phyloP scores from a whole-genome alignment of 1,140 invertebrate genomes.

The Drosophila nigromelanica region DNA sequence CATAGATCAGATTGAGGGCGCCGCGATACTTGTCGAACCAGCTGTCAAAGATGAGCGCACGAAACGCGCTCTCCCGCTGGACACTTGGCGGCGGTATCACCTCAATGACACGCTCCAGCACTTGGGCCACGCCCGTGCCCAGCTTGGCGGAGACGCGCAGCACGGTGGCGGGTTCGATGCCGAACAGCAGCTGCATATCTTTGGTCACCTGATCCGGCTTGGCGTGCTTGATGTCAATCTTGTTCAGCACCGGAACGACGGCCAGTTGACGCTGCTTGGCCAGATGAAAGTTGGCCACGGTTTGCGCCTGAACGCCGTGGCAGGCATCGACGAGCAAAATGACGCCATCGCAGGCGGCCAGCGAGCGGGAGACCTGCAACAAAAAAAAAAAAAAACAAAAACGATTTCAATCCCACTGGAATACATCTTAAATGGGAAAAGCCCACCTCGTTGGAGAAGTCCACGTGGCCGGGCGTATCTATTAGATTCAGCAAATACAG shows the following conservation, averaged over 20 bases:
- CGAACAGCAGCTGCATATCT: slow-evolving; percentile 94
- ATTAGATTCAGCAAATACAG: slow-evolving; percentile 97
- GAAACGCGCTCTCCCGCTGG: slow-evolving; percentile 87
- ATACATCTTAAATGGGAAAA: background rate
- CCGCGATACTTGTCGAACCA: slow-evolving; percentile 96
- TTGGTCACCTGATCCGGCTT: slow-evolving; percentile 91
- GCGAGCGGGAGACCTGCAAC: slow-evolving; percentile 89
- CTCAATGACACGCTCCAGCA: slow-evolving; percentile 91
- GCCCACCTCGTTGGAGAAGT: slow-evolving; percentile 97
- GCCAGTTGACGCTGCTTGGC: slow-evolving; percentile 92
- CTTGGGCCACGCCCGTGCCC: slow-evolving; percentile 90
- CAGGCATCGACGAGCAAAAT: slow-evolving; percentile 98
- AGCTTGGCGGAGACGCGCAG: slow-evolving; percentile 95
- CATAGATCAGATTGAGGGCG: slow-evolving; percentile 91
- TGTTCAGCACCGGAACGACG: slow-evolving; percentile 97
- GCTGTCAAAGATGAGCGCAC: slow-evolving; percentile 95
- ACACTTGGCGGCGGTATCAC: slow-evolving; percentile 91
- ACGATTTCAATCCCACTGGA: background rate
- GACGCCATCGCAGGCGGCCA: slow-evolving; percentile 97
- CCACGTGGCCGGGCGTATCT: slow-evolving; percentile 99
- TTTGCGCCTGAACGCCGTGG: slow-evolving; percentile 98
- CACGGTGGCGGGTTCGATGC: slow-evolving; percentile 89
- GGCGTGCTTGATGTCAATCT: slow-evolving; percentile 97
- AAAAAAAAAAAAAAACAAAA: too few species aligned
- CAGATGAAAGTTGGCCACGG: slow-evolving; percentile 97